Percentiles rank a stretch among this genome's conserved stretches.
These are phyloP conservation scores for Graphium colonna DNA, from an alignment of 2,888 invertebrate species.

Conservation along the genomic window DNA sequence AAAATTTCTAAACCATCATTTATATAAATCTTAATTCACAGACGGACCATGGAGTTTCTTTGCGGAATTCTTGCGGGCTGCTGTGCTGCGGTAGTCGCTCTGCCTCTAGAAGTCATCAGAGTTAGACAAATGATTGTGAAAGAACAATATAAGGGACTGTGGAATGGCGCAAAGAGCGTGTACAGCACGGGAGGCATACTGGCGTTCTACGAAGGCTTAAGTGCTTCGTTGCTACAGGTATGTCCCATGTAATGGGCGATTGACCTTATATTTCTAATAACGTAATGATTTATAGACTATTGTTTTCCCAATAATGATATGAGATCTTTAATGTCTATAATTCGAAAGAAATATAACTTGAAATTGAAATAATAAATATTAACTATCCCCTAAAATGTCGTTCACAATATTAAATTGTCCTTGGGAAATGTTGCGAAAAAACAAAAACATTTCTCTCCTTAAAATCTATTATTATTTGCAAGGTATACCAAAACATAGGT, in stretches of 20 bases:
- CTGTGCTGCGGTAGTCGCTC: constrained; percentile 44
- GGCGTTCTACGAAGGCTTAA: constrained; percentile 62
- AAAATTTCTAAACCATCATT: too few relatives aligned
- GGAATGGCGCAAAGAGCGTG: constrained; percentile 50
- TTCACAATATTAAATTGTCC: too few relatives aligned
- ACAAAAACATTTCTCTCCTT: too few relatives aligned
- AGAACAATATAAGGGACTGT: constrained; percentile 53
- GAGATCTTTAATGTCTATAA: too few relatives aligned
- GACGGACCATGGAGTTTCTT: constrained; percentile 37
- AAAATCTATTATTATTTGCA: too few relatives aligned
- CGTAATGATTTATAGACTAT: background rate
- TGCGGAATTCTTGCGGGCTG: constrained; percentile 57
- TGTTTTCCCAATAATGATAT: background rate
- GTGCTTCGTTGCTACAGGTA: constrained; percentile 59
- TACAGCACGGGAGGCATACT: constrained; percentile 53
- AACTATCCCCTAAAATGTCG: too few relatives aligned
- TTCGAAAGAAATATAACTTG: too few relatives aligned
- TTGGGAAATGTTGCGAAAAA: too few relatives aligned
- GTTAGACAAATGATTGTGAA: constrained; percentile 62
- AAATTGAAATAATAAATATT: too few relatives aligned
- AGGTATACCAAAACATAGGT: too few relatives aligned
- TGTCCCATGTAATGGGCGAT: constrained; percentile 1
- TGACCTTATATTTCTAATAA: background rate
- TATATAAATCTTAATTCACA: too few relatives aligned
- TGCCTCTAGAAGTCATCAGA: constrained; percentile 63